Conservation (phyloP, 2,888 invertebrate genomes). For the Synergus japonicus region DNA sequence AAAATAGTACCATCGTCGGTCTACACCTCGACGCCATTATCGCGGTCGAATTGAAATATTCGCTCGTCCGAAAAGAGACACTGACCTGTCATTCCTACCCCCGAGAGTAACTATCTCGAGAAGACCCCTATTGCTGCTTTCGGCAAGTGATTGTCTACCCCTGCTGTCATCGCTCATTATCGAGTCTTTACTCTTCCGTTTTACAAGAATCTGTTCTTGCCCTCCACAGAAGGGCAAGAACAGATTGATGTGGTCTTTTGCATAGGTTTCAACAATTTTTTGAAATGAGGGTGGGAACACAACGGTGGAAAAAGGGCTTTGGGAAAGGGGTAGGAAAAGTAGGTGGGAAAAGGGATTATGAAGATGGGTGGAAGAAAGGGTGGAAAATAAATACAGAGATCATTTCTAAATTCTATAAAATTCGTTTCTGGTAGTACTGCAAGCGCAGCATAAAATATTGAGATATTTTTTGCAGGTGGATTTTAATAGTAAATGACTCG, state of each 20-base stretch:
- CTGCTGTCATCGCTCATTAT: slow-evolving; percentile 22
- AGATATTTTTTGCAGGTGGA: background rate
- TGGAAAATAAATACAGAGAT: too few relatives aligned
- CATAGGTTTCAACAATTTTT: background rate
- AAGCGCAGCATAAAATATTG: background rate
- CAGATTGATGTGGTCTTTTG: slow-evolving; percentile 8
- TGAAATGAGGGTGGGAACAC: too few relatives aligned
- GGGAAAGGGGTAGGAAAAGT: too few relatives aligned
- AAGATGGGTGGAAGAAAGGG: too few relatives aligned
- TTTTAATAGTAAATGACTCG: background rate
- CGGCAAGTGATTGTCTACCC: background rate
- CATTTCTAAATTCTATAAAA: background rate
- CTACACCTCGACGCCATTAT: slow-evolving; percentile 57
- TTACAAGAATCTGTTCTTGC: background rate
- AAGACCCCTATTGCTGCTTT: background rate
- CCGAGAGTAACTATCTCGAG: background rate
- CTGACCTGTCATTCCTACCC: slow-evolving; percentile 43
- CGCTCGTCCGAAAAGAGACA: slow-evolving; percentile 55
- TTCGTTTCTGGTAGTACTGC: background rate
- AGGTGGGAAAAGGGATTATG: background rate
- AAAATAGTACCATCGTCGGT: slow-evolving; percentile 63
- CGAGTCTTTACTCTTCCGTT: slow-evolving; percentile 27
- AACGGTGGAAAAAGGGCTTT: background rate
- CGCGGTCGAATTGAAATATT: slow-evolving; percentile 63
- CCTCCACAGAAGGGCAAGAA: background rate